Base-by-base conservation (phyloP, 1,140 invertebrate genomes). In the Charaxes varanes region DNA sequence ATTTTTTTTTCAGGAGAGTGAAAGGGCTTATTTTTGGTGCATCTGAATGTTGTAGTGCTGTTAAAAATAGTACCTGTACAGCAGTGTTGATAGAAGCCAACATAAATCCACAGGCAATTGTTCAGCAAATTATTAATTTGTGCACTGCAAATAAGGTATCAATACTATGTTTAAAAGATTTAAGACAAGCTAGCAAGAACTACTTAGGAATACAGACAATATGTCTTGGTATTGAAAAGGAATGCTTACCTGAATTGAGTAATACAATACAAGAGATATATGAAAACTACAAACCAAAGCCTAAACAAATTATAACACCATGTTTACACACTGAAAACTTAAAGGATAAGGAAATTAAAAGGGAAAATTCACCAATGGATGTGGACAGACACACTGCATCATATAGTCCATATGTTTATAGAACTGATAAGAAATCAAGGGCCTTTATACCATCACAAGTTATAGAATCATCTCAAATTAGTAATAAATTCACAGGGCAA, bases 151-250 rank as follows among this genome's bases (percentile, higher is more conserved):
- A 26, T 11, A 32, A 50, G 7, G 35, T 74, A 26, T 62, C 73
- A 35, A 33, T 62, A 11, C 8, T 79, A 2, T 80, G 76, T 53
- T 17, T 77, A 7, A 51, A 49, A 19, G 43, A 53, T 21, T 46
- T 82, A 19, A 71, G 48, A 44, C 47, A 48, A 38, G 24, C 48
- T 3, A 41, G 55, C 36, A 26, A 31, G 28, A 34, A 6, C 4
- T 41, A 65, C 36, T 82, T 74, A 65, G 69, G 73, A 11, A 63
- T 80, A 27, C 36, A 67, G 11, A 71, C 78, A n/a, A 64, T 57
- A 44, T 72, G 66, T 45, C 38, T 82, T 21, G 69, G 69, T 17
- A 23, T 82, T 10, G 54, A 61, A 55, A 30, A 31, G 14, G 31
- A 61, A 7, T 28, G 6, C 21, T 47, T 73, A 41, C 11, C 23